Conservation (phyloP, 2,888 invertebrate genomes). For the Pollenia angustigena region DNA sequence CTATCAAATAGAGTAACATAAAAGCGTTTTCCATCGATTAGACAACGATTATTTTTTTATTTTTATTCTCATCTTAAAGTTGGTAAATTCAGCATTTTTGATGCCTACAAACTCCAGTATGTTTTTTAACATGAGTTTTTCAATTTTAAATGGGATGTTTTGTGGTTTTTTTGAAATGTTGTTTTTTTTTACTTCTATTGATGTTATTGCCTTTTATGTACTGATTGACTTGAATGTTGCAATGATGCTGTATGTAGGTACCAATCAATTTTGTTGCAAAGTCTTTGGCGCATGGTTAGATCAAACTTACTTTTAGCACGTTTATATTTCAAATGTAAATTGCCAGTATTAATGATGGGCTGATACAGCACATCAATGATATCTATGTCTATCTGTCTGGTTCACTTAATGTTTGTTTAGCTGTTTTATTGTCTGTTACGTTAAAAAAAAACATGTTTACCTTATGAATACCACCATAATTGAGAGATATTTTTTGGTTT, state of each 20-base stretch:
- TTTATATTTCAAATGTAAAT: conserved; percentile 60
- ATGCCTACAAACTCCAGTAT: conserved; percentile 8
- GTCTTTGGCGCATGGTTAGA: conserved; percentile 55
- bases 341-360: conserved; percentile 44
- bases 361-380: conserved; percentile 46
- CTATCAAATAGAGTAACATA: neutral
- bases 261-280: conserved; percentile 12
- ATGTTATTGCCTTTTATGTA: conserved; percentile 58
- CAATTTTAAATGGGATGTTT: conserved; percentile 61
- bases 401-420: neutral
- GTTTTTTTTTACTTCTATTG: conserved; percentile 29
- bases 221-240: conserved; percentile 58
- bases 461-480: conserved; percentile 11
- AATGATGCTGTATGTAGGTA: neutral
- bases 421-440: conserved; percentile 3
- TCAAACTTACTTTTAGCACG: conserved; percentile 3
- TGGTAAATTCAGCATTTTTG: neutral
- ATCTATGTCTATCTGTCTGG: conserved; percentile 21
- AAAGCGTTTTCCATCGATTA: neutral
- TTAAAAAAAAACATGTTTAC: neutral
- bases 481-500: neutral
- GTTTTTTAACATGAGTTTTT: conserved; percentile 39
- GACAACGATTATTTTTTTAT: neutral
- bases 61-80: neutral
- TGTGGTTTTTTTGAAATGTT: conserved; percentile 20